Evolutionary conservation across 2,113 vertebrate species (phyloP), one percentile per base, ranked within the genome.

Genomic region (Apistogramma diplotaenia): DNA sequence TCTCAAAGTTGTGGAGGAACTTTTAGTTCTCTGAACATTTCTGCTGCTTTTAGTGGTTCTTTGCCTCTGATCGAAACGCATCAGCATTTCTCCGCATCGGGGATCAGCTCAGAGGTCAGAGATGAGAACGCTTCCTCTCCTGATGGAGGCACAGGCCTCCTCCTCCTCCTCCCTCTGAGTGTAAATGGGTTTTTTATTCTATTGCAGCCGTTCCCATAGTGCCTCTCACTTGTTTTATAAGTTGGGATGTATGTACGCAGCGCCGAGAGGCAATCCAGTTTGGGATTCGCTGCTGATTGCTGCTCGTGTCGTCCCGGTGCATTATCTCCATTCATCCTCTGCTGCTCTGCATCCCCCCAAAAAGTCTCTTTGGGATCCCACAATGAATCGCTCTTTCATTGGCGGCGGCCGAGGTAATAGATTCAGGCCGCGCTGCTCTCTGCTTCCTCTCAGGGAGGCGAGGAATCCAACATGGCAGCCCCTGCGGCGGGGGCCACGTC

Each of bases 301-400:
- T 29, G 75, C 75, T 65, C 5, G 5, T 49, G 70, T 84, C 51
- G 40, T 78, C 74, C 56, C 1, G 4, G 23, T 23, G 49, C 79
- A 78, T 89, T 86, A 80, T 83, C 83, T 81, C 76, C 77, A 55
- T 83, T 87, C 81, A 85, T 76, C 78, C 81, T 76, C 76, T 2
- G 82, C 75, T 62, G 82, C 82, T 77, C 83, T 19, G 60, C 70
- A 13, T 80, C 71, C 31, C 4, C 76, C 37, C 77, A 82, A 85
- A 91, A 86, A 77, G 83, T 70, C 90, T 89, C 89, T 82, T 54
- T 67, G 85, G 90, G 85, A 88, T 85, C 80, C 74, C 2, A 57
- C 62, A 78, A 71, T 74, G 84, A 88, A 84, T 82, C 46, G 43
- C 31, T 74, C 57, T 70, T 71, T 70, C 54, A 60, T 27, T 19